These are phyloP conservation scores for Philypnodon macrostomus DNA, from an alignment of 2,797 vertebrate genomes.

Conservation along the genomic window DNA sequence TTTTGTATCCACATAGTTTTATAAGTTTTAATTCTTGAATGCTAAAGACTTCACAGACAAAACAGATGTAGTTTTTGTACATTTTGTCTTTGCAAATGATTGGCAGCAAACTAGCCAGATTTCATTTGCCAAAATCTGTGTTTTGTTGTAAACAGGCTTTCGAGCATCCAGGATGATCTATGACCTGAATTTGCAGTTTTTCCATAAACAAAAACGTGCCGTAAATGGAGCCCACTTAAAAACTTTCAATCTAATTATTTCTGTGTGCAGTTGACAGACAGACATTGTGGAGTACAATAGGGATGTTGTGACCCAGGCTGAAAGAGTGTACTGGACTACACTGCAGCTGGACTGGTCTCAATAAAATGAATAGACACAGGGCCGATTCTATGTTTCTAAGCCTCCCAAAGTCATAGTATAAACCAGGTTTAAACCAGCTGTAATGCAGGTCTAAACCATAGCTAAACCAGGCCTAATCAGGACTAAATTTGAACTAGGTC, in stretches of 20 bases:
- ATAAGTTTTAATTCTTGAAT: too few species aligned
- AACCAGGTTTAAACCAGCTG: too few species aligned
- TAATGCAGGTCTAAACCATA: too few species aligned
- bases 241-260: slow-evolving; percentile 27
- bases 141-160: neutral
- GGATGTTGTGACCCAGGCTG: slow-evolving; percentile 41
- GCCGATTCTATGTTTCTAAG: too few species aligned
- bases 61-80: too few species aligned
- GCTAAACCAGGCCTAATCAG: too few species aligned
- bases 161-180: slow-evolving; percentile 1
- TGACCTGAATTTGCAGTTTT: slow-evolving; percentile 18
- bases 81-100: slow-evolving; percentile 7
- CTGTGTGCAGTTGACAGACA: slow-evolving; percentile 50
- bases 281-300: slow-evolving; percentile 46
- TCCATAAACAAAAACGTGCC: slow-evolving; percentile 1
- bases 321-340: slow-evolving; percentile 23
- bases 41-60: too few species aligned
- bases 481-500: too few species aligned
- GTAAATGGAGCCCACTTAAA: slow-evolving; percentile 43
- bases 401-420: too few species aligned
- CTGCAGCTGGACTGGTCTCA: slow-evolving; percentile 25
- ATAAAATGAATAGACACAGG: slow-evolving; percentile 13
- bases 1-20: too few species aligned
- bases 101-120: too few species aligned
- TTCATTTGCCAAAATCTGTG: too few species aligned